Percentiles rank a stretch among this genome's conserved stretches.
Evolutionary conservation across 2,888 invertebrate genomes (phyloP).

Genomic region (Panopea generosa): DNA sequence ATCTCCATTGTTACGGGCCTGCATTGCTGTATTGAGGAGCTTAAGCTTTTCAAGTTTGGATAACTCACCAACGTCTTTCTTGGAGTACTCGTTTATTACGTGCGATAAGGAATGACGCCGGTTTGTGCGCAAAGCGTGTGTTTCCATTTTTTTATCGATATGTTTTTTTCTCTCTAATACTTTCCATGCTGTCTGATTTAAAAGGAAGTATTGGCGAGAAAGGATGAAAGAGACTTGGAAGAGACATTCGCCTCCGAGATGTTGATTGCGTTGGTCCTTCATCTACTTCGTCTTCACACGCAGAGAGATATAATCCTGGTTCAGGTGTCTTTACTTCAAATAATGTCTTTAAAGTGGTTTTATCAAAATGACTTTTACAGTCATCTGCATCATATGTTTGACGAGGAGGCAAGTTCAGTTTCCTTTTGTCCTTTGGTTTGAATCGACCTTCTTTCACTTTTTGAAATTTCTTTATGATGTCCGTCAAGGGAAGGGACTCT

Average conservation of each 20-base stretch:
- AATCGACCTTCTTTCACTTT: conserved; percentile 1
- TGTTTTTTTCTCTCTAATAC: neutral
- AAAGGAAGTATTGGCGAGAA: neutral
- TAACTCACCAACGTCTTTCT: neutral
- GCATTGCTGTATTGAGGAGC: no score
- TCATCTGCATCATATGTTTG: no score
- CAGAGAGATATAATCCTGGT: no score
- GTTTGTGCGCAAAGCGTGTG: neutral
- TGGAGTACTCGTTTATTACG: neutral
- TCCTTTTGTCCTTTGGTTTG: conserved; percentile 1
- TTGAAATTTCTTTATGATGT: conserved; percentile 7
- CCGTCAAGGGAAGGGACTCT: neutral
- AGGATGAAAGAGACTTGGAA: conserved; percentile 8
- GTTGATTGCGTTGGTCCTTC: neutral
- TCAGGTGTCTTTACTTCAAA: no score
- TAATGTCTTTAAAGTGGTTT: no score
- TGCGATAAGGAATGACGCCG: neutral
- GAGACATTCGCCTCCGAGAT: neutral
- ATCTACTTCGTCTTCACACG: no score
- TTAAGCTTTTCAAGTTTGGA: neutral
- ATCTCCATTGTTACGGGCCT: no score
- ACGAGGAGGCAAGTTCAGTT: neutral
- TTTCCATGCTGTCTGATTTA: neutral
- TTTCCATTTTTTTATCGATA: neutral
- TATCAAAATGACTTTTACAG: no score